Base-by-base conservation (phyloP, 2,113 vertebrate species). In the Amphiprion ocellaris region DNA sequence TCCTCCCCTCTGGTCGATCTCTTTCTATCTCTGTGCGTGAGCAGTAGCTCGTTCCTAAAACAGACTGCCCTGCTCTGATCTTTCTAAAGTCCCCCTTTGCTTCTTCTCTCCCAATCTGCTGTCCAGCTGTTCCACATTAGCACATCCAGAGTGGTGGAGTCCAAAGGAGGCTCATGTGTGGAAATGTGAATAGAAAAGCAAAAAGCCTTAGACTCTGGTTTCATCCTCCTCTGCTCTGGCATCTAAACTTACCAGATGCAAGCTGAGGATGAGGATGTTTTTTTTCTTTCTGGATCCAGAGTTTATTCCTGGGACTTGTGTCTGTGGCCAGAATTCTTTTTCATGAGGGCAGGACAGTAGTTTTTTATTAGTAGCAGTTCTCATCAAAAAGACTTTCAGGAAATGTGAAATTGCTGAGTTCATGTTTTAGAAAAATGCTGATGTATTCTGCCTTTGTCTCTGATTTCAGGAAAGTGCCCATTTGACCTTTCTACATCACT, bases 101-200 rank as follows among this genome's bases (percentile, higher is more conserved):
- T 33, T 86, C 82, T 73, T 75, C 73, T 83, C 74, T 82, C 81
- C 87, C 77, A 83, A 87, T 89, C 79, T 87, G 89, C 63, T 0
- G 26, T 87, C 89, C 94, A 95, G 93, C 92, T 94, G 94, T 92
- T 94, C 87, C 75, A 87, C 91, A 94, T 95, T 94, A 95, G 83
- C 89, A 90, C 86, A 84, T 93, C 82, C 83, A 89, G 72, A 90
- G 77, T 19, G 65, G 74, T 15, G 19, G 73, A 89, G 74, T 83
- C 90, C 85, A 83, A 71, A 71, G 64, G 70, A 74, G 78, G 47
- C 78, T 82, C 69, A 65, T 59, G 47, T 77, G 75, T 84, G 75
- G 80, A 90, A 88, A 77, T 84, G 85, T 80, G 79, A 77, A 81
- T 69, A 78, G 74, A 78, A 59, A 56, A 86, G 77, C 78, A 61